Evolutionary conservation across 2,888 invertebrate genomes (phyloP), one percentile per base, ranked within the genome.

Genomic region (Diogma glabrata): DNA sequence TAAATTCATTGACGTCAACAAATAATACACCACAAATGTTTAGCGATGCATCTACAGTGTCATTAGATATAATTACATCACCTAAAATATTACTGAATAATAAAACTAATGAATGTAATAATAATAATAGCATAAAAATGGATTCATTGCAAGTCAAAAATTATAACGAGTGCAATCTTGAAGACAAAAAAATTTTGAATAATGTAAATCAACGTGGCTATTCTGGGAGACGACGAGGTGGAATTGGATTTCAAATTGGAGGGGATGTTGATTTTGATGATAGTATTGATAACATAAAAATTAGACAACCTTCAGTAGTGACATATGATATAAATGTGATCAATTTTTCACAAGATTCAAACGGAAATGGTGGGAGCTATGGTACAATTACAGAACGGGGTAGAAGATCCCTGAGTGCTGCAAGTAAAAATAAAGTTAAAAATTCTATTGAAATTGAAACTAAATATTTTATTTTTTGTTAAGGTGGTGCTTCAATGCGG

Each of bases 401-500:
- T 22, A 62, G 69, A 14, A 69, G 67, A 51, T 70, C 70, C 52
- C 65, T 67, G 53, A 69, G 70, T 56, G 68, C 69, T 36, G 64
- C 69, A 65, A 69, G 69, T 69, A 61, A 67, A 69, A 67, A 48
- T 10, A 17, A 14, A 6, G 8, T n/a, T 33, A 22, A 22, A 3
- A 14, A 20, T 28, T 20, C 19, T 28, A 26, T 10, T n/a, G 22
- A 23, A 24, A 14, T 14, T 2, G 8, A 26, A 16, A 17, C 4
- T 46, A 14, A 16, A 24, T 12, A 8, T 46, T 16, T 14, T 9
- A 14, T 36, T n/a, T 36, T 4, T 36, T 36, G 4, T n/a, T 14
- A 3, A 70, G 70, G 71, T 63, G 71, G 70, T 16, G 8, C 43
- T 53, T 70, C 70, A 17, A 79, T 87, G 52, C 75, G 87, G 51